Base-by-base conservation (phyloP, 2,888 invertebrate genomes). In the Phania funesta region DNA sequence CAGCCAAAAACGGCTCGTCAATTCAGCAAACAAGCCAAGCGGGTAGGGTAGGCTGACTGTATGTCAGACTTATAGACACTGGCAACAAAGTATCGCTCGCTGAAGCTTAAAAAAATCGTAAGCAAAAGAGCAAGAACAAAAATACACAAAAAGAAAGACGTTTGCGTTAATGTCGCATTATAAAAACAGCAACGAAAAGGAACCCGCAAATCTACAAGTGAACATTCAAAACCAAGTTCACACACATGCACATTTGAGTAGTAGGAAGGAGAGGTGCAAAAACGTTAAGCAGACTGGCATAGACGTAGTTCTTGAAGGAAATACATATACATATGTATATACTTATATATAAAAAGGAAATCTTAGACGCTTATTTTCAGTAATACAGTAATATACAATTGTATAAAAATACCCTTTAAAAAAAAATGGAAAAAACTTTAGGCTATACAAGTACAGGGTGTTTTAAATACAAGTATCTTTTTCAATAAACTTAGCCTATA, bases 111-210 rank as follows among this genome's bases (percentile, higher is more conserved):
- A 56, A 56, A 18, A 52, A 29, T 13, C 29, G n/a, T 35, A 60
- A 71, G 60, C 54, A 75, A 64, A 62, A 24, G 64, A 38, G 32
- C 11, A 52, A 16, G 18, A 71, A n/a, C n/a, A n/a, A n/a, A n/a
- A n/a, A n/a, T n/a, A n/a, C n/a, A n/a, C n/a, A n/a, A n/a, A n/a
- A n/a, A n/a, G n/a, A n/a, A n/a, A 29, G 48, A 52, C 54, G 44
- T 32, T 65, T 58, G 71, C 20, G 44, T 80, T 80, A 32, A 68
- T 77, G 73, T 73, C 77, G 62, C 67, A 67, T 13, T 71, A 52
- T 32, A 65, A 24, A 65, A 1, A 64, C 11, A 50, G 11, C 24
- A 48, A 44, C 38, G 32, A 35, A 65, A 68, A 79, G 41, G 60
- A 60, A 67, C 52, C 35, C 44, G 52, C 60, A 79, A 62, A 41